phyloP scores from a whole-genome alignment of 2,888 invertebrate genomes.

The Tortrix viridana region DNA sequence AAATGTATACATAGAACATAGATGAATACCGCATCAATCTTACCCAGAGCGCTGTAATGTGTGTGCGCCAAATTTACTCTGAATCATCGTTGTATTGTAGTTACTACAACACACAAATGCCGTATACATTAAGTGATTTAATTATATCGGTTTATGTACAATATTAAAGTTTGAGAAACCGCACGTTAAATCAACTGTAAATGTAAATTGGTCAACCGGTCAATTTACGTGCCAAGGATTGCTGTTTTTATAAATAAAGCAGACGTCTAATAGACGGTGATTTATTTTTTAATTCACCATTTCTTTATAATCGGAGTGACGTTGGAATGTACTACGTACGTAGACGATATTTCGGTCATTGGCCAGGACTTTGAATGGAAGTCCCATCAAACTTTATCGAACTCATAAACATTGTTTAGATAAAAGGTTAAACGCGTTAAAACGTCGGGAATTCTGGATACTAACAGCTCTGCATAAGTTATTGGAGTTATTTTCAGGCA shows the following conservation, averaged over 20 bases:
- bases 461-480: conserved; percentile 21
- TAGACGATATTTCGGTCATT: conserved; percentile 14
- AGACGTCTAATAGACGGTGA: conserved; percentile 12
- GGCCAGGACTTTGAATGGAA: conserved; percentile 29
- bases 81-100: no score
- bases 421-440: conserved; percentile 33
- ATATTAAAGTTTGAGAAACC: neutral
- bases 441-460: conserved; percentile 19
- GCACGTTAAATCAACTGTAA: conserved; percentile 2
- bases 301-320: conserved; percentile 5
- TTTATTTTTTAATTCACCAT: conserved; percentile 19
- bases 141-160: no score
- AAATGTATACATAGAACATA: no score
- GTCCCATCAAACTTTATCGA: conserved; percentile 31
- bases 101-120: no score
- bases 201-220: conserved; percentile 13
- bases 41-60: no score
- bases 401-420: conserved; percentile 34
- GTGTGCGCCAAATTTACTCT: no score
- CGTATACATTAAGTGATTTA: no score
- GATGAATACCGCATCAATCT: no score
- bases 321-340: conserved; percentile 14
- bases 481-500: neutral
- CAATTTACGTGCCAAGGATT: conserved; percentile 13
- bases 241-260: neutral